Conservation (phyloP, 2,797 vertebrate genomes). For the Lates japonicus region DNA sequence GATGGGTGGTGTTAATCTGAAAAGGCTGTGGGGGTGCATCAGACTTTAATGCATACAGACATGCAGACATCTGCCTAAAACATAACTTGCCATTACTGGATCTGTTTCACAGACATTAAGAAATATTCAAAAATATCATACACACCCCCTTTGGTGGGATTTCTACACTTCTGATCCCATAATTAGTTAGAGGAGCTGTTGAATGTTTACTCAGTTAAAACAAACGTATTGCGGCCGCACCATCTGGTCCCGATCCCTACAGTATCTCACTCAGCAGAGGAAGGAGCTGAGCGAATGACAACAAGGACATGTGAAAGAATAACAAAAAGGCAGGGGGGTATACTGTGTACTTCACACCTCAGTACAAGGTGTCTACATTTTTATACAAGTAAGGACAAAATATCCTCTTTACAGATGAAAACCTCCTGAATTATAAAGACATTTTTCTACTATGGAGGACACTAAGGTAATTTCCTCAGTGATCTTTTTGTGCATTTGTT, state of each 20-base stretch:
- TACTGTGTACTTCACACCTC: neutral
- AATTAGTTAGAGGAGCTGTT: slow-evolving; percentile 48
- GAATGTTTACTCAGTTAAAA: slow-evolving; percentile 56
- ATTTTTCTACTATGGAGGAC: neutral
- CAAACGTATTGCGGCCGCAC: slow-evolving; percentile 37
- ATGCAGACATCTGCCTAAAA: neutral
- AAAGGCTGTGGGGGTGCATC: neutral
- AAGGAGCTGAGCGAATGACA: slow-evolving; percentile 57
- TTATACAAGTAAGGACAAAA: neutral
- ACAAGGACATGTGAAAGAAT: slow-evolving; percentile 35
- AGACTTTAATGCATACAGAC: too few species aligned
- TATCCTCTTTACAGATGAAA: neutral
- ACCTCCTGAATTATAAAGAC: neutral
- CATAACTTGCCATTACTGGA: neutral
- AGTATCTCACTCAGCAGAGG: slow-evolving; percentile 29
- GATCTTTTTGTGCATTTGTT: neutral
- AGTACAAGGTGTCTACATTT: neutral
- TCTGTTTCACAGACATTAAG: neutral
- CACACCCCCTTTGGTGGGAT: neutral
- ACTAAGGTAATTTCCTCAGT: neutral
- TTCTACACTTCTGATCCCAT: slow-evolving; percentile 15
- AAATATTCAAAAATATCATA: neutral
- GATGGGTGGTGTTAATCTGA: neutral
- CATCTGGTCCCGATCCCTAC: slow-evolving; percentile 43
- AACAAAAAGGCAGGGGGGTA: slow-evolving; percentile 12